Base-by-base conservation (phyloP, 2,113 vertebrate genomes). In the Pteronura brasiliensis region DNA sequence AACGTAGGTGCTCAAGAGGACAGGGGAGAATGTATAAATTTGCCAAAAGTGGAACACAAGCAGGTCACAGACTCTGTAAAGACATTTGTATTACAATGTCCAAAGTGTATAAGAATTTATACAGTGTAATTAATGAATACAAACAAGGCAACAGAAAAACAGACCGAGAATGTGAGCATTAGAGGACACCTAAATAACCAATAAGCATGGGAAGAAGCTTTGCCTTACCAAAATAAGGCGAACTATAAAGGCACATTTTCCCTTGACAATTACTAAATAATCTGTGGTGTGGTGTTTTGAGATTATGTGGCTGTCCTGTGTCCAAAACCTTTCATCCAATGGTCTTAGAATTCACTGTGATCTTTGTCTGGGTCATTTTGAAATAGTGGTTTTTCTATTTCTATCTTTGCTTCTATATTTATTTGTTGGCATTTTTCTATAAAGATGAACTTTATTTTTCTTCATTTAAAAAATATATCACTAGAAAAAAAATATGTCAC, bases 101-200 rank as follows among this genome's bases (percentile, higher is more conserved):
- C 72, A 42, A 86, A 82, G 25, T 69, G 90, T 94, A 12, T 76
- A 49, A 92, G 12, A 95, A 69, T 77, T 76, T 42, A 79, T 77
- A 42, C 8, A 77, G 20, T 49, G 89, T 74, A 90, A 9, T 65
- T 89, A 95, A 49, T 93, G 85, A 92, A 76, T 20, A 47, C 20
- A 92, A 77, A 44, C 3, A 72, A 83, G 31, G 21, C 36, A 84
- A 82, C n/a, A 84, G 81, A 83, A 93, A 93, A 96, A 85, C n/a
- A 85, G 29, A n/a, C 42, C 49, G 63, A 90, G 57, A 74, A 21
- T 90, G 6, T 86, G 27, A 87, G n/a, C 21, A 55, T 85, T 29
- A 79, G 85, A 93, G 29, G 14, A 61, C 27, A 57, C 25, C 34
- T 57, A 14, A 87, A 8, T 84, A 95, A 29, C n/a, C 44, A 95